Conservation (phyloP, 2,113 vertebrate genomes). For the Sapayoa aenigma region DNA sequence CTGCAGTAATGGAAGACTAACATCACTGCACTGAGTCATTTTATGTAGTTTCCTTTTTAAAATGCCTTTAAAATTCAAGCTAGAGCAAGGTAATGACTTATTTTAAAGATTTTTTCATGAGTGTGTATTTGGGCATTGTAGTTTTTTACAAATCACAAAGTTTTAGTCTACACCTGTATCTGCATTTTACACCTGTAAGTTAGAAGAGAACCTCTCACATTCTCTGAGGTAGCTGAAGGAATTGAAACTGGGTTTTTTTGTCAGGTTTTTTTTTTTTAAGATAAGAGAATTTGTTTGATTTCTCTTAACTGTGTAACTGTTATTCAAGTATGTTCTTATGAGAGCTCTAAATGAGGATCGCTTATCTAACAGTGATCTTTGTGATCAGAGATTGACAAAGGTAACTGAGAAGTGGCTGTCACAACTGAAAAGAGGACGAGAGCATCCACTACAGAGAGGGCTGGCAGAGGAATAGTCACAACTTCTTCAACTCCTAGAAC, state of each 20-base stretch:
- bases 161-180: not conserved
- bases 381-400: not conserved
- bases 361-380: not conserved
- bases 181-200: not conserved
- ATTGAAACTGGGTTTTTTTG: not conserved
- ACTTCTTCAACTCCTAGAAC: not conserved
- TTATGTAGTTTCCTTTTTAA: not conserved
- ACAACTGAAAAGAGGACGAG: not conserved
- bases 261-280: not conserved
- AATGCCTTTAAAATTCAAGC: not conserved
- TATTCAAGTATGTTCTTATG: not conserved
- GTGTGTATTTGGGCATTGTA: not conserved
- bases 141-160: not conserved
- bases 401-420: not conserved
- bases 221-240: not conserved
- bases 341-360: not conserved
- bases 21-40: not conserved
- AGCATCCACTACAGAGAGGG: not conserved
- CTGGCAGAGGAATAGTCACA: not conserved
- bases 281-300: not conserved
- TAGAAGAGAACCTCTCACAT: not conserved
- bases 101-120: conserved; percentile 9
- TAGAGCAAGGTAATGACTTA: not conserved
- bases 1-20: not conserved
- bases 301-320: not conserved